These are phyloP conservation scores for Meles meles DNA, from an alignment of 2,113 vertebrate genomes.

Conservation along the genomic window DNA sequence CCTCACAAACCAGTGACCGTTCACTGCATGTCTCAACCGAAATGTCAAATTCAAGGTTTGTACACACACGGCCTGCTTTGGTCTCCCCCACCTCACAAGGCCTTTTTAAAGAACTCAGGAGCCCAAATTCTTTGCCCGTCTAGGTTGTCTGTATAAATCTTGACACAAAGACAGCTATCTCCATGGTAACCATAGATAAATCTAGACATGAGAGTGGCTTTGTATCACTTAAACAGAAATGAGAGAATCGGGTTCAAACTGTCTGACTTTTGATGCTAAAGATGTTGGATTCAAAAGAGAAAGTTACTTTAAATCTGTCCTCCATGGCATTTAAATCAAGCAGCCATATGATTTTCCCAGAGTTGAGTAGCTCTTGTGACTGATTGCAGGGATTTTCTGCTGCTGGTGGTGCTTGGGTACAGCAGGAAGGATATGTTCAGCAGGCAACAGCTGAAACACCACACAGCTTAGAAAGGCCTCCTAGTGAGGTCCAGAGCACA, in stretches of 20 bases:
- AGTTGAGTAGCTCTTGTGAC: background rate
- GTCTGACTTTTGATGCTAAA: background rate
- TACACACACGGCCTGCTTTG: background rate
- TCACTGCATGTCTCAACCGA: background rate
- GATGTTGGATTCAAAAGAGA: background rate
- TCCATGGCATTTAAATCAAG: background rate
- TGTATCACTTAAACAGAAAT: background rate
- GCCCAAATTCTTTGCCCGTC: background rate
- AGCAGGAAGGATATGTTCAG: background rate
- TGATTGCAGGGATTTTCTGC: background rate
- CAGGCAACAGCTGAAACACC: background rate
- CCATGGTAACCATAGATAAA: conserved; percentile 29
- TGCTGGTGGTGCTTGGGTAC: background rate
- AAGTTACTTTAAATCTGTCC: background rate
- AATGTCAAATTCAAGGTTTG: background rate
- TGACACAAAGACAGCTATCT: background rate
- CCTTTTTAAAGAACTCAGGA: background rate
- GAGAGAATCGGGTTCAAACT: background rate
- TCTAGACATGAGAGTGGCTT: conserved; percentile 7
- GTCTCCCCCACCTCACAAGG: background rate
- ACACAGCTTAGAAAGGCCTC: background rate
- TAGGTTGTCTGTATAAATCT: background rate
- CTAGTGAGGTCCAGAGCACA: background rate
- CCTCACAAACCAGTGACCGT: background rate
- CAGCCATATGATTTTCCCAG: background rate